Base-by-base conservation (phyloP, 2,888 invertebrate genomes). In the Coenonympha arcania region DNA sequence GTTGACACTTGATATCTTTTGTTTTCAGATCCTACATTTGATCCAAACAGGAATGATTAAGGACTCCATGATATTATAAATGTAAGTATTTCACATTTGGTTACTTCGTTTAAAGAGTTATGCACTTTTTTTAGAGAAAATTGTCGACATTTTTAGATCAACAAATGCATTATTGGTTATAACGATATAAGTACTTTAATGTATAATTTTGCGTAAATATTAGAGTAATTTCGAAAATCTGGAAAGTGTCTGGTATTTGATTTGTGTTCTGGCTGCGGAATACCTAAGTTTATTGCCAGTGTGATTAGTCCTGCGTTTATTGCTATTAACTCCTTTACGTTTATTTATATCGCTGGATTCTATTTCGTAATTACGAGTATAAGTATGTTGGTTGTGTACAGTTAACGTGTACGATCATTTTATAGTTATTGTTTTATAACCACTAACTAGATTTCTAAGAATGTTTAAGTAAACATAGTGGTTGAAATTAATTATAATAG, bases 31-130 rank as follows among this genome's bases (percentile, higher is more conserved):
- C 62, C 56, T 59, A 45, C 53, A 60, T 50, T 41, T 51, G 61
- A 62, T 60, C 68, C 65, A 68, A 64, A 57, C 59, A 61, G 54
- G 61, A 61, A 62, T 65, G 65, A 63, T 61, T 65, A 53, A 69
- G 64, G 59, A 54, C 58, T 48, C 61, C 66, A 61, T n/a, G n/a
- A n/a, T 71, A 64, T 75, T 74, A 77, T 82, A 79, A 80, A 82
- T 80, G 82, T 81, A 68, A 80, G 80, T 56, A 39, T 54, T 13
- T 5, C 5, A 39, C 3, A 22, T 16, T 4, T 9, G 9, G 6
- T 24, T 4, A 24, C 6, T 4, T 2, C n/a, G n/a, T n/a, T n/a
- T n/a, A n/a, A n/a, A n/a, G n/a, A n/a, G n/a, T n/a, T n/a, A n/a
- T n/a, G n/a, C n/a, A n/a, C 6, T 2, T 24, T 24, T 24, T 24